phyloP scores from a whole-genome alignment of 2,797 vertebrate genomes.

The Chelon auratus region DNA sequence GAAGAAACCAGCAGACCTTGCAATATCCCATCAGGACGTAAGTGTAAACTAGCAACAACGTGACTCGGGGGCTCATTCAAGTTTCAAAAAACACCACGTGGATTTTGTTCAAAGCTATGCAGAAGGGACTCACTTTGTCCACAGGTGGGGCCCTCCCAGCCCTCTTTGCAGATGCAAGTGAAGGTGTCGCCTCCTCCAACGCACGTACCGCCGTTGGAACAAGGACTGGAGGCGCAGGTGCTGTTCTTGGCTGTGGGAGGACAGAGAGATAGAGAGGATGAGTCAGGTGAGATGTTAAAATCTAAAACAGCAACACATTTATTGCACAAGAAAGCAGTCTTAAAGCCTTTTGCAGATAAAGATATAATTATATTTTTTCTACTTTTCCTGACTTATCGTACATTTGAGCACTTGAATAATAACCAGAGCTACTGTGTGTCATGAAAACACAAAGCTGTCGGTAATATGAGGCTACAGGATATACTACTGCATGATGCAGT shows the following conservation, averaged over 20 bases:
- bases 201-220: slow-evolving; percentile 94
- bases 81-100: background rate
- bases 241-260: slow-evolving; percentile 90
- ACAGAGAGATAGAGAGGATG: slow-evolving; percentile 1
- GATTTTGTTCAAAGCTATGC: background rate
- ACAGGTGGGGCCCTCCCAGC: slow-evolving; percentile 97
- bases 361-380: background rate
- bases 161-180: slow-evolving; percentile 98
- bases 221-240: slow-evolving; percentile 94
- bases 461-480: background rate
- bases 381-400: background rate
- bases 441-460: background rate
- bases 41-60: no score
- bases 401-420: background rate
- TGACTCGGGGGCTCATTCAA: no score
- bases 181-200: slow-evolving; percentile 95
- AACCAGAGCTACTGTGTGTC: no score
- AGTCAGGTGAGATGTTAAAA: slow-evolving; percentile 19
- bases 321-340: background rate
- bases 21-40: background rate
- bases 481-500: no score
- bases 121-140: slow-evolving; percentile 88
- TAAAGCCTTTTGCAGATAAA: background rate
- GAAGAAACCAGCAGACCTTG: background rate
- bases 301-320: background rate